Percentiles rank a stretch among this genome's conserved stretches.
Conservation (phyloP, 2,113 vertebrate species). For the Sylvietta virens region DNA sequence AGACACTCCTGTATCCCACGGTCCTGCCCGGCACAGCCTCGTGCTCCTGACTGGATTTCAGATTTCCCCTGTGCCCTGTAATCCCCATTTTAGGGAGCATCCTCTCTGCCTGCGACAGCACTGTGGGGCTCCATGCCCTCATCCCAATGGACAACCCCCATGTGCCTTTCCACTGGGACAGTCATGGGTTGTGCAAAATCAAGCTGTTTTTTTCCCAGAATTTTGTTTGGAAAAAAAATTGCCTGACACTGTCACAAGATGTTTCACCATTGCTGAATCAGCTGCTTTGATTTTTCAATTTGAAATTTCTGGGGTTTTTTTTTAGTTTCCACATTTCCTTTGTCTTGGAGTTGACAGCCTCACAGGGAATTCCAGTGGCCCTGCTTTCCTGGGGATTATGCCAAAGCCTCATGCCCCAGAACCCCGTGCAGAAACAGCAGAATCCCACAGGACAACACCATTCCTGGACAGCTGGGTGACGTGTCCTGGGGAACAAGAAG, state of each 20-base stretch:
- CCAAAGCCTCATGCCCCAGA: background rate
- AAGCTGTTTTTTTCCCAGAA: background rate
- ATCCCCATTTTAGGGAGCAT: background rate
- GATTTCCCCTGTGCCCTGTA: background rate
- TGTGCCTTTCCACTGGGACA: background rate
- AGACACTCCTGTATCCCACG: background rate
- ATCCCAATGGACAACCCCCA: background rate
- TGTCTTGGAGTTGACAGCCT: background rate
- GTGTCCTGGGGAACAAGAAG: background rate
- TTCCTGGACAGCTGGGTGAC: background rate
- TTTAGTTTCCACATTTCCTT: slow-evolving; percentile 31
- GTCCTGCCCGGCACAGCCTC: background rate
- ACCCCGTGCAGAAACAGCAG: background rate
- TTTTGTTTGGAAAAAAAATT: slow-evolving; percentile 1
- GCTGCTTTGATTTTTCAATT: background rate
- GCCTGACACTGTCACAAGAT: background rate
- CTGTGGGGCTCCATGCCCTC: rapidly evolving
- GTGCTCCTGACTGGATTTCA: background rate
- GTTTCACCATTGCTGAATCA: slow-evolving; percentile 51
- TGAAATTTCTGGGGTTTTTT: background rate
- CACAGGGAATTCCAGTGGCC: slow-evolving; percentile 1
- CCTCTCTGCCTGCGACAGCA: background rate
- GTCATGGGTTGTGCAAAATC: background rate
- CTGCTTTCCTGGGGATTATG: background rate
- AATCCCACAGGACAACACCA: background rate